Percentiles rank a stretch among this genome's conserved stretches.
phyloP scores from a whole-genome alignment of 2,888 invertebrate genomes.

The Microplitis deprimator region DNA sequence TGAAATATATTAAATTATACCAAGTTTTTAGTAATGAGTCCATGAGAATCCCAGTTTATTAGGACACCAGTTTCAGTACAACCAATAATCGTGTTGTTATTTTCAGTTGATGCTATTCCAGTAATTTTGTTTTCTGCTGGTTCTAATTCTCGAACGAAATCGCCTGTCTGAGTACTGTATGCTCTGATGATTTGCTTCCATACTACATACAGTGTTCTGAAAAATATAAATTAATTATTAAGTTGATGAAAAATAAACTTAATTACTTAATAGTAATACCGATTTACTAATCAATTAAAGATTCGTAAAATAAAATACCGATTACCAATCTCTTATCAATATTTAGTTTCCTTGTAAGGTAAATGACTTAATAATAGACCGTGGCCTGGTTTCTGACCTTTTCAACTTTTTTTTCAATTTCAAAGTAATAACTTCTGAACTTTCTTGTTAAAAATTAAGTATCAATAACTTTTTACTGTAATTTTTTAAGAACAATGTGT shows the following conservation, averaged over 20 bases:
- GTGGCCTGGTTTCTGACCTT: too few relatives aligned
- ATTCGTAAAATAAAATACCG: too few relatives aligned
- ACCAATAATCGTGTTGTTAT: slow-evolving; percentile 72
- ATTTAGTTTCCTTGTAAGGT: neutral
- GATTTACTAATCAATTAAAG: too few relatives aligned
- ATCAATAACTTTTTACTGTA: too few relatives aligned
- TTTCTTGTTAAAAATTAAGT: too few relatives aligned
- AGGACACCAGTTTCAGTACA: slow-evolving; percentile 75
- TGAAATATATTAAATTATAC: slow-evolving; percentile 57
- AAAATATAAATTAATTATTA: slow-evolving; percentile 46
- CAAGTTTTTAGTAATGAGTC: slow-evolving; percentile 71
- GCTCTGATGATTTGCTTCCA: slow-evolving; percentile 76
- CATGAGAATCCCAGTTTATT: slow-evolving; percentile 74
- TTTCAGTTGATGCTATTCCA: slow-evolving; percentile 73
- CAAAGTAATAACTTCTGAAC: too few relatives aligned
- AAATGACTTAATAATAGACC: slow-evolving; percentile 17
- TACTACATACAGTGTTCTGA: slow-evolving; percentile 77
- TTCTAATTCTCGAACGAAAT: slow-evolving; percentile 75
- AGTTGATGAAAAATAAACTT: neutral
- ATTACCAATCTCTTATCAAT: too few relatives aligned
- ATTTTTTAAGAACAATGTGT: too few relatives aligned
- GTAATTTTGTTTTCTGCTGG: slow-evolving; percentile 73
- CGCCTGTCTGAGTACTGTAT: slow-evolving; percentile 79
- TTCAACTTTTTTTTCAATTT: too few relatives aligned
- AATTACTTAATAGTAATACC: too few relatives aligned